phyloP scores from a whole-genome alignment of 92 coral and sea anemone species.

The Actinostola sp. region DNA sequence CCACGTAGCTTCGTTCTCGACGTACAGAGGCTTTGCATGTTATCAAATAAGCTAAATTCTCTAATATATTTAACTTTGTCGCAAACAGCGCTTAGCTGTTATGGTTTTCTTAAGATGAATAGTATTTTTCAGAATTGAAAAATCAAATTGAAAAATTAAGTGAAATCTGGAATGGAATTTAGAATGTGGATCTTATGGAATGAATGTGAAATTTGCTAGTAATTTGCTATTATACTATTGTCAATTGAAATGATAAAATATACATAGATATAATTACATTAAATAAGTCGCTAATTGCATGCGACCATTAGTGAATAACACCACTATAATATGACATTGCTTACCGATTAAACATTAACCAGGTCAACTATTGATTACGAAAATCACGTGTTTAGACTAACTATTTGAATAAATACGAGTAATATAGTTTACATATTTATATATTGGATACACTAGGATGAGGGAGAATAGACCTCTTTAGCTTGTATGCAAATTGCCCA shows the following conservation, averaged over 20 bases:
- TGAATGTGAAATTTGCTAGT: conserved; percentile 22
- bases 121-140: too few species aligned
- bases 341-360: conserved; percentile 33
- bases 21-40: too few species aligned
- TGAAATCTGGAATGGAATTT: neutral
- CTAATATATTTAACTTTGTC: neutral
- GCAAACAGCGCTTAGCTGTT: neutral
- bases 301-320: conserved; percentile 5
- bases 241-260: conserved; percentile 22
- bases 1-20: too few species aligned
- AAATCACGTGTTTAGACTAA: too few species aligned
- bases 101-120: neutral
- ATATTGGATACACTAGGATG: neutral
- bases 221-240: conserved; percentile 4
- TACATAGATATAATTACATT: conserved; percentile 33
- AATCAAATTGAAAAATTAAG: neutral
- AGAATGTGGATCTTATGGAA: neutral
- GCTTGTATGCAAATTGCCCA: too few species aligned
- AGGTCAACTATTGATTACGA: conserved; percentile 6
- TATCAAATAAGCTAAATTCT: neutral
- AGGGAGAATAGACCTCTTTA: too few species aligned
- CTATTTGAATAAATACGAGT: too few species aligned
- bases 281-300: neutral
- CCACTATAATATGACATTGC: neutral
- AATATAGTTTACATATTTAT: conserved; percentile 34